Conservation (phyloP, 2,888 invertebrate genomes). For the Aplocera efformata region DNA sequence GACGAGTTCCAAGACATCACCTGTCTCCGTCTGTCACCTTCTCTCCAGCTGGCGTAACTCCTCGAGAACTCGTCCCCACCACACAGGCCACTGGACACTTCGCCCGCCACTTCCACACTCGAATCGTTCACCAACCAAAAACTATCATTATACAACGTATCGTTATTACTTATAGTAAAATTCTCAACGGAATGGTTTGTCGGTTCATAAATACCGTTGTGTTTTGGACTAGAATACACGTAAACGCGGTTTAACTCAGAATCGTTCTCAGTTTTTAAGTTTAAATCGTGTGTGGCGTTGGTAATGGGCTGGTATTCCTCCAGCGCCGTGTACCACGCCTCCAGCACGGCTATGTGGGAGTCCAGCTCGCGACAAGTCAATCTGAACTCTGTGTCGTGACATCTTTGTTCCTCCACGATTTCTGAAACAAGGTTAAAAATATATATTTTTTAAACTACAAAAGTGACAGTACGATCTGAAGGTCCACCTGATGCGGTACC, state of each 20-base stretch:
- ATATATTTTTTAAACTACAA: background rate
- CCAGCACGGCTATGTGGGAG: conserved; percentile 82
- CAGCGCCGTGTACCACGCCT: conserved; percentile 79
- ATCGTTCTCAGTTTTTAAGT: conserved; percentile 63
- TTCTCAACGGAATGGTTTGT: conserved; percentile 55
- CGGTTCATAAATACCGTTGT: conserved; percentile 62
- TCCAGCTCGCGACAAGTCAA: conserved; percentile 83
- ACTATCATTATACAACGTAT: conserved; percentile 42
- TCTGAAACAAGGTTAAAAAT: conserved; percentile 69
- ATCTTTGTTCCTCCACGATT: conserved; percentile 83
- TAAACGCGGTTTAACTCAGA: conserved; percentile 64
- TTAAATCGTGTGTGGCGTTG: conserved; percentile 41
- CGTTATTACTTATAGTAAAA: conserved; percentile 25
- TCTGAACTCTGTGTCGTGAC: conserved; percentile 80
- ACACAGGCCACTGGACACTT: conserved; percentile 52
- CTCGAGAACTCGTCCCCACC: conserved; percentile 53
- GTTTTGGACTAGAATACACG: conserved; percentile 72
- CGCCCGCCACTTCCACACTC: conserved; percentile 49
- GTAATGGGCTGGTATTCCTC: conserved; percentile 44
- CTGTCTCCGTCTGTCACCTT: conserved; percentile 56
- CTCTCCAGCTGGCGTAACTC: conserved; percentile 71
- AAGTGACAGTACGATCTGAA: too few species aligned
- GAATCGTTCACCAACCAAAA: conserved; percentile 47
- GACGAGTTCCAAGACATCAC: conserved; percentile 48
- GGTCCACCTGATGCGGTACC: too few species aligned